A percentile compares a stretch with the other conserved stretches of the same genome.
Evolutionary conservation across 2,797 vertebrate species (phyloP).

Genomic region (Anabacerthia variegaticeps): DNA sequence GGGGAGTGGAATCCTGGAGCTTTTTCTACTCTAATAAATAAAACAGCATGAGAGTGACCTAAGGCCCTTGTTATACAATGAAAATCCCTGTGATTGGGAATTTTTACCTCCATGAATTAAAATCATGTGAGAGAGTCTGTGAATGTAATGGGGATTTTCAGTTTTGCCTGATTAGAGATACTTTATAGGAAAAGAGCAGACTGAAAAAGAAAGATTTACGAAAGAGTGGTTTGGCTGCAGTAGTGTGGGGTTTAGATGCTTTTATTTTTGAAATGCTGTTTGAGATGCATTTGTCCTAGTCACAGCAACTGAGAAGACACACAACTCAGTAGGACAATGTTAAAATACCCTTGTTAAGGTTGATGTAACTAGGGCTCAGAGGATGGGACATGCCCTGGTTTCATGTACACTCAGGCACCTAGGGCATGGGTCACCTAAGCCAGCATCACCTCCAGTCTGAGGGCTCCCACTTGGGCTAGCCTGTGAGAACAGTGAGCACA

Average conservation of each 20-base stretch:
- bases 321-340: neutral
- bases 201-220: neutral
- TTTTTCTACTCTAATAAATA: neutral
- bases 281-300: neutral
- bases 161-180: constrained; percentile 15
- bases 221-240: neutral
- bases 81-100: neutral
- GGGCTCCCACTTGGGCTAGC: rapidly evolving
- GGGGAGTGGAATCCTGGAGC: neutral
- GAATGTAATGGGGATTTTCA: neutral
- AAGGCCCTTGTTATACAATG: neutral
- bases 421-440: neutral
- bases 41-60: neutral
- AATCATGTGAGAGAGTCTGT: constrained; percentile 7
- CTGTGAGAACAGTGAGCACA: neutral
- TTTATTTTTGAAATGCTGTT: neutral
- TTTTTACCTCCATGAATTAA: neutral
- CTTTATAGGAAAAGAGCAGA: neutral
- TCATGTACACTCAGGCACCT: neutral
- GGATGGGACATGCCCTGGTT: neutral
- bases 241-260: neutral
- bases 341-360: neutral
- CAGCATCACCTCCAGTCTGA: neutral
- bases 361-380: rapidly evolving
- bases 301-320: neutral